Conservation (phyloP, 2,113 vertebrate species). For the Haemorhous mexicanus region DNA sequence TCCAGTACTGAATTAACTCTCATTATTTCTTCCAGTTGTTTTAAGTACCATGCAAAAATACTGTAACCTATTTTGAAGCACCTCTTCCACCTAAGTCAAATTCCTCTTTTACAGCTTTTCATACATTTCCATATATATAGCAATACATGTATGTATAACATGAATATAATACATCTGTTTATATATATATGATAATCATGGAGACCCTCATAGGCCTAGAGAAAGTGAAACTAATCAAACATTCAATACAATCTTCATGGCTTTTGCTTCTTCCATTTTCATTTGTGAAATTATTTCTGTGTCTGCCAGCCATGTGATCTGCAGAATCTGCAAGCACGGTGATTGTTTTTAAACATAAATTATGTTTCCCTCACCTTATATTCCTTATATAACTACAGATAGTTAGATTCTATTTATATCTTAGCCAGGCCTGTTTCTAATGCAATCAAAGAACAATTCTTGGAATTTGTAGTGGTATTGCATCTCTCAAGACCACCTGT, state of each 20-base stretch:
- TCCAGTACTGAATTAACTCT: not conserved
- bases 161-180: not conserved
- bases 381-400: not conserved
- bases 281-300: not conserved
- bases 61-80: not conserved
- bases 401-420: not conserved
- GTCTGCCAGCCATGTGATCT: not conserved
- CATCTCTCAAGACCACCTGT: not conserved
- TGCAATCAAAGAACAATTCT: not conserved
- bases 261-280: not conserved
- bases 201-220: not conserved
- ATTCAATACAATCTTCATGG: not conserved
- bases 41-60: not conserved
- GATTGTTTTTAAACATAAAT: not conserved
- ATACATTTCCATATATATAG: not conserved
- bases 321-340: not conserved
- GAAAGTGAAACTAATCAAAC: not conserved
- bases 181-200: not conserved
- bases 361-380: not conserved
- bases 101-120: not conserved
- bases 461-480: not conserved
- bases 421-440: not conserved
- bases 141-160: not conserved
- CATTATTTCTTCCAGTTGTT: not conserved
- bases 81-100: not conserved